These are phyloP conservation scores for Lysiphlebus fabarum DNA, from an alignment of 1,140 invertebrate genomes.

Conservation along the genomic window DNA sequence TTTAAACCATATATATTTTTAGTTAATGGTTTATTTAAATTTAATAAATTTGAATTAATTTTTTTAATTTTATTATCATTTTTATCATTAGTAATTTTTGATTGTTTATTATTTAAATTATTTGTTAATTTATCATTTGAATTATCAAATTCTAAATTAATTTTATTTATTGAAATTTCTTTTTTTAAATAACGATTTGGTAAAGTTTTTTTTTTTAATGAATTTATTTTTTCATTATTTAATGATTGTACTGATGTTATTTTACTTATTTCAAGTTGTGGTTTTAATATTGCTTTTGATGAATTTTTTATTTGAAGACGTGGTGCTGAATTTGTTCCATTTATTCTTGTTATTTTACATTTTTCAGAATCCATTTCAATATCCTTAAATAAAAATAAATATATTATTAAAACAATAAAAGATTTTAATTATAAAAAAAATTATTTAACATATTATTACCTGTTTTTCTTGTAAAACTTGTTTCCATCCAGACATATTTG, in stretches of 20 bases:
- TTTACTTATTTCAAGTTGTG: background rate
- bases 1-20: background rate
- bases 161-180: no score
- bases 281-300: background rate
- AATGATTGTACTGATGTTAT: background rate
- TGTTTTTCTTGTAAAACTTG: slow-evolving; percentile 30
- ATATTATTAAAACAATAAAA: background rate
- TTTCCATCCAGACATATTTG: slow-evolving; percentile 33
- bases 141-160: no score
- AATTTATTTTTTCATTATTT: background rate
- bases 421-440: background rate
- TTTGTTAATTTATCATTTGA: no score
- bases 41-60: no score
- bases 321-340: background rate
- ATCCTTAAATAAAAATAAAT: background rate
- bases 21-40: background rate
- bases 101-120: no score
- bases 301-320: background rate
- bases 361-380: background rate
- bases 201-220: slow-evolving; percentile 1
- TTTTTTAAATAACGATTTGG: background rate
- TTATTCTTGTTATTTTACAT: background rate
- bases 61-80: no score
- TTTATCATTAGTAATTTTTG: no score
- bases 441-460: slow-evolving; percentile 22